Evolutionary conservation across 2,113 vertebrate genomes (phyloP), one percentile per base, ranked within the genome.

Genomic region (Cavia porcellus): DNA sequence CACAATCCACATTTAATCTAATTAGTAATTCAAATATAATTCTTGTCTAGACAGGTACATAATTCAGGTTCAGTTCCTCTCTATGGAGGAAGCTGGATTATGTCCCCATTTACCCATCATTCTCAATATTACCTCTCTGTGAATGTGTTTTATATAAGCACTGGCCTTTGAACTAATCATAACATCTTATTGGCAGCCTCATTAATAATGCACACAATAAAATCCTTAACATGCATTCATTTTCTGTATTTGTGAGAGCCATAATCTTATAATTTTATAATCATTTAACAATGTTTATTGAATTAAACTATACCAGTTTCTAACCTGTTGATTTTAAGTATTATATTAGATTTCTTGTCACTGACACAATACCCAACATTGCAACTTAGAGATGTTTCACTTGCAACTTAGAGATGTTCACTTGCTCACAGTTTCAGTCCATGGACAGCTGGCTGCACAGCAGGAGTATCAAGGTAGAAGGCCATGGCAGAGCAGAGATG

Each of bases 241-340:
- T 50, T 74, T 87, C 50, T 64, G 28, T 17, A 55, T 62, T n/a
- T 52, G 11, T 72, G 9, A 47, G 14, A 85, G 9, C 47, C 50
- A 85, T 55, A 5, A 81, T 14, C 72, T 92, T 59, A 55, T 52
- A 72, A 30, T 92, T 68, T 61, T 59, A 96, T 96, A 79, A 77
- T 35, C 15, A 82, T 72, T 79, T 70, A 72, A 45, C 13, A 50
- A 57, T 70, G 50, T 59, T 72, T 94, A 66, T 62, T 66, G 15
- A 77, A 61, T 22, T 50, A n/a, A 30, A 81, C 55, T 38, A 68
- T 79, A 62, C 52, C n/a, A 50, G 32, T 82, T 86, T 89, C 50
- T 86, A 89, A 52, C 14, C 10, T 68, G 28, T 81, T 81, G 28
- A 30, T 61, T 80, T 75, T 38, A 74, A 45, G 22, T 74, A 74